Conservation (phyloP, 2,888 invertebrate species). For the Slavum lentiscoides region DNA sequence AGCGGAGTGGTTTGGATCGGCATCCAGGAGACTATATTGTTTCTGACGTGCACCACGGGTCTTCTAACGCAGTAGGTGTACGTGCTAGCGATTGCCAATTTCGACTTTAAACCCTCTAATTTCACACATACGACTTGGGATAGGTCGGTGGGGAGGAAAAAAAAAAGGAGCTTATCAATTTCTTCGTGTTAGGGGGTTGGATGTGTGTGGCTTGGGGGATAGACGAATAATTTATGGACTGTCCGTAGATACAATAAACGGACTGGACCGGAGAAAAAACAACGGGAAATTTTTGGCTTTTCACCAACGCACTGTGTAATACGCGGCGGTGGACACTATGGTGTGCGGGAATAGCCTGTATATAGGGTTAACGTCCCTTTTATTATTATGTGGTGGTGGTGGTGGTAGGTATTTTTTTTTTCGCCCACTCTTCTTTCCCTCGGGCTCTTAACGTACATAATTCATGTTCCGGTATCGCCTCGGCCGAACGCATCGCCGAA, state of each 20-base stretch:
- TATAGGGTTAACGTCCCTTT: slow-evolving; percentile 49
- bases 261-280: slow-evolving; percentile 46
- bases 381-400: slow-evolving; percentile 48
- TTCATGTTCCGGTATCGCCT: slow-evolving; percentile 51
- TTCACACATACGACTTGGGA: slow-evolving; percentile 36
- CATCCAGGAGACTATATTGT: slow-evolving; percentile 11
- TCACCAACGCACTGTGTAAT: slow-evolving; percentile 42
- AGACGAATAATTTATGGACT: slow-evolving; percentile 41
- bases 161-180: slow-evolving; percentile 49
- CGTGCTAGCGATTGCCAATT: slow-evolving; percentile 33
- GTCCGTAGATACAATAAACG: slow-evolving; percentile 50
- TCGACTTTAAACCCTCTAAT: slow-evolving; percentile 32
- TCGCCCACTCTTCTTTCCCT: slow-evolving; percentile 28
- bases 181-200: neutral
- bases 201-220: too few species aligned
- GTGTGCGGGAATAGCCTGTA: slow-evolving; percentile 38
- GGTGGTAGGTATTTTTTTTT: slow-evolving; percentile 27
- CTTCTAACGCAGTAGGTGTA: neutral
- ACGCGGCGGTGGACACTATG: slow-evolving; percentile 19
- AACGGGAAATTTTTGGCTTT: slow-evolving; percentile 50
- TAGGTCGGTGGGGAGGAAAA: neutral
- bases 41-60: neutral
- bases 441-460: slow-evolving; percentile 51
- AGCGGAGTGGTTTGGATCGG: slow-evolving; percentile 1
- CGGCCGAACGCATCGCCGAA: slow-evolving; percentile 44